These are phyloP conservation scores for Pyrochroa serraticornis DNA, from an alignment of 2,888 invertebrate genomes.

Conservation along the genomic window DNA sequence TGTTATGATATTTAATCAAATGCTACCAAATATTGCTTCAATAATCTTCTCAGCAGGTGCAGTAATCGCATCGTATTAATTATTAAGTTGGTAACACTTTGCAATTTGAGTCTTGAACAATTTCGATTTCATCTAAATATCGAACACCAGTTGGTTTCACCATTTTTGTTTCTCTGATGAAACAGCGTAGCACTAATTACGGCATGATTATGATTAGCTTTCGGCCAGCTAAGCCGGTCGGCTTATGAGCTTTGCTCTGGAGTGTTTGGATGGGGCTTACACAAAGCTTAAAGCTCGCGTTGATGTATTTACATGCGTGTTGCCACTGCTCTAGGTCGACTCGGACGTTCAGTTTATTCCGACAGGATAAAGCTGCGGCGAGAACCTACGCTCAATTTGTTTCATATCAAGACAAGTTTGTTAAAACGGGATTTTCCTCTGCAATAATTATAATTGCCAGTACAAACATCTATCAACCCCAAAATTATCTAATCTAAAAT, in stretches of 20 bases:
- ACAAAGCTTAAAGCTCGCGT: conserved; percentile 49
- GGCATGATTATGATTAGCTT: conserved; percentile 59
- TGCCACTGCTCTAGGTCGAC: conserved; percentile 21
- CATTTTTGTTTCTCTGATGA: conserved; percentile 18
- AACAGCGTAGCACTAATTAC: conserved; percentile 52
- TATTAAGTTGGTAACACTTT: neutral
- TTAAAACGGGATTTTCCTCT: no score
- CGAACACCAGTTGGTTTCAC: neutral
- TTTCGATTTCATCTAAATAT: neutral
- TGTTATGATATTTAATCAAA: conserved; percentile 24
- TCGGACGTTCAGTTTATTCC: conserved; percentile 17
- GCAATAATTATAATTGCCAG: no score
- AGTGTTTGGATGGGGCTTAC: conserved; percentile 56
- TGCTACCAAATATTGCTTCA: neutral
- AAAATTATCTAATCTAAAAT: no score
- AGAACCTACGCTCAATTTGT: neutral
- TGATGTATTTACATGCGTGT: conserved; percentile 47
- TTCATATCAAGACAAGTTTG: no score
- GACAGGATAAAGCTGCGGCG: conserved; percentile 22
- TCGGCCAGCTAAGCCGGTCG: conserved; percentile 55
- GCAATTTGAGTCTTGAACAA: neutral
- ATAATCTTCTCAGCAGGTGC: neutral
- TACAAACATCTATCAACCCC: no score
- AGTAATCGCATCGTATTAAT: neutral
- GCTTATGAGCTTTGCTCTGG: conserved; percentile 56